Evolutionary conservation across 2,888 invertebrate species (phyloP), one percentile per base, ranked within the genome.

Genomic region (Sycophila texana): DNA sequence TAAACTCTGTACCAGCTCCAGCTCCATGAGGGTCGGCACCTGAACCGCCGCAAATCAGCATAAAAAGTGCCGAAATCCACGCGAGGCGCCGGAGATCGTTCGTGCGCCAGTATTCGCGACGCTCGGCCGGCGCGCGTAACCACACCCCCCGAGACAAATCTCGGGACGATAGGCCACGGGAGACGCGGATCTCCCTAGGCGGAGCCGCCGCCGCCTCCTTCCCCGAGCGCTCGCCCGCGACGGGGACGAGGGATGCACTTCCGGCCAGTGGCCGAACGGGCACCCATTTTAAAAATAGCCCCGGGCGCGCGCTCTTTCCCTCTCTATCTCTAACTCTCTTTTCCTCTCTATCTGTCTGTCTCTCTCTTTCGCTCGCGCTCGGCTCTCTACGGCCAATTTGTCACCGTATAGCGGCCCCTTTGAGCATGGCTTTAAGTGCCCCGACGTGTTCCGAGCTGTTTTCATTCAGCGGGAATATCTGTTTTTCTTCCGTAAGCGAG

Each of bases 361-460:
- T 57, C 57, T 12, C 57, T 20, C n/a, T 20, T 12, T 57, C 57
- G 20, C 20, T 20, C 20, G 18, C 18, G 20, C 57, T 55, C 22
- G n/a, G 12, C 22, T 61, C 22, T 26, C 22, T 16, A 7, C 13
- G 20, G 20, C 63, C 63, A 73, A 55, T 73, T 73, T 63, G 73
- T 63, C 73, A 57, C 3, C 49, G 63, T 63, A 57, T 26, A 20
- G 14, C 53, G 53, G 55, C n/a, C 5, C 30, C n/a, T 55, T 22
- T 55, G 55, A 26, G 18, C 30, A 57, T 30, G 55, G 5, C 5
- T 53, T 39, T 73, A 73, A 63, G 73, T 73, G 73, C 63, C 63
- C 18, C 73, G 20, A 63, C 73, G 63, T 73, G 73, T 63, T 26
- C 53, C 4, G 18, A 12, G 53, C 60, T 63, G 73, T 63, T 73